Evolutionary conservation across 2,797 vertebrate species (phyloP), one percentile per base, ranked within the genome.

Genomic region (Chelonia mydas): DNA sequence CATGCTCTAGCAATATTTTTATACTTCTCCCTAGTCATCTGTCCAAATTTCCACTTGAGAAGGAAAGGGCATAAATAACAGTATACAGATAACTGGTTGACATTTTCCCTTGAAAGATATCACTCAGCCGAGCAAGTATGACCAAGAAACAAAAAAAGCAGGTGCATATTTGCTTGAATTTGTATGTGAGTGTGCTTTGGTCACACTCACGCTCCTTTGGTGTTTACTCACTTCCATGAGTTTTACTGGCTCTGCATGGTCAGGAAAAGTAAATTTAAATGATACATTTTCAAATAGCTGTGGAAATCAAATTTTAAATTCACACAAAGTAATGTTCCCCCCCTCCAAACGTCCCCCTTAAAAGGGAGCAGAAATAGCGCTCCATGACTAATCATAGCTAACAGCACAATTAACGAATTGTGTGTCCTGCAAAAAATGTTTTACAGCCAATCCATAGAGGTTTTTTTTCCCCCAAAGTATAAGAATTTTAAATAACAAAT

Each of bases 401-500:
- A 57, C 79, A 54, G 8, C 78, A 27, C 2, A 19, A 81, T 72
- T 83, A 92, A 54, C 65, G 91, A 84, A 37, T 4, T 77, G 15
- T 10, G 37, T 45, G 77, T 59, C 50, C 84, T 80, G 83, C 81
- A 55, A 90, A 93, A 78, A 50, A 90, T 65, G 86, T 90, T 89
- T 92, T 81, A 45, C 17, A 77, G 79, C 50, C 79, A 54, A 50
- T 84, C 86, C 57, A 37, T 47, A 86, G 11, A 21, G 25, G 31
- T 27, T 2, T 5, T 8, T 7, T 37, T 19, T 47, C 68, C 41
- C 41, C 41, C 41, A 41, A 77, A 45, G 17, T 54, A 80, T 88
- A 85, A 65, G 84, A 31, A 77, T 86, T 87, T 84, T 82, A 81
- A 86, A 7, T 79, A 92, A 90, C 33, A 91, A 92, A 91, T 92